Evolutionary conservation across 1,140 invertebrate species (phyloP), one percentile per base, ranked within the genome.

Genomic region (Aphis craccivora): DNA sequence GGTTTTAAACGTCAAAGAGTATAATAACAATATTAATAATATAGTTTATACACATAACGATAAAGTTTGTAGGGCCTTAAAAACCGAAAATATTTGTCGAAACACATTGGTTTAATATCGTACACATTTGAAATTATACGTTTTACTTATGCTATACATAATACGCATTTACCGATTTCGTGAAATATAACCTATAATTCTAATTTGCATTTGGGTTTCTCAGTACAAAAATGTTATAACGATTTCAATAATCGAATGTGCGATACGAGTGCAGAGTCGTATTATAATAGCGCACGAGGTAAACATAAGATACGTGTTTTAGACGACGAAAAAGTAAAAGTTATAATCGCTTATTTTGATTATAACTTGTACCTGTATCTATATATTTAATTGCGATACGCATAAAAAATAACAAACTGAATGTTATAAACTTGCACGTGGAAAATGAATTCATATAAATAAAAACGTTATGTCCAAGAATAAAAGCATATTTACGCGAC

Each of bases 301-400:
- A 76, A 76, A 76, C 60, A 76, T n/a, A n/a, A n/a, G 11, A 14
- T n/a, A 76, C 1, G 30, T 76, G 30, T 76, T n/a, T 20, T 76
- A 76, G 30, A 76, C 60, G 60, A 76, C 30, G 14, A 76, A 76
- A 76, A 76, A 76, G 60, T 76, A 35, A 76, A 35, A n/a, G 30
- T 76, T 76, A 76, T n/a, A 76, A 76, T n/a, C 60, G 60, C 60
- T n/a, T 76, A n/a, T n/a, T 76, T 76, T 76, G n/a, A n/a, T 76
- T 76, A 35, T 76, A 14, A 5, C n/a, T 0, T 0, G 30, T n/a
- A 14, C 30, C 30, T 6, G 18, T n/a, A 20, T 14, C 4, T n/a
- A 20, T n/a, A 14, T n/a, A 18, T 35, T 6, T n/a, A 30, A 76
- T 35, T n/a, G 60, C n/a, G 60, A 76, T n/a, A 76, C 60, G 14